A percentile compares a stretch with the other conserved stretches of the same genome.
phyloP scores from a whole-genome alignment of 2,797 vertebrate species.

The Thunnus albacares region DNA sequence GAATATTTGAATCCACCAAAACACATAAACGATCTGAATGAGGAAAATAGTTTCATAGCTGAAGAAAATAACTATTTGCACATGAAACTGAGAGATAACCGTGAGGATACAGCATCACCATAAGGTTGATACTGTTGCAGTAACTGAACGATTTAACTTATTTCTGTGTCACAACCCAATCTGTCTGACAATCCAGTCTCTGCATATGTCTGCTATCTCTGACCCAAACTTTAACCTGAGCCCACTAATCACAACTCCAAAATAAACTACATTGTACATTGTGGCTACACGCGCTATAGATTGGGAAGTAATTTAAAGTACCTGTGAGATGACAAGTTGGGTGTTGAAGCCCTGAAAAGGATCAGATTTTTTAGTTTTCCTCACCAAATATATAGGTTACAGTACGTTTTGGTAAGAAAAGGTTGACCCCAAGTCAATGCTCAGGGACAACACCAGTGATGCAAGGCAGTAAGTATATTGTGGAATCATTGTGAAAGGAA shows the following conservation, averaged over 20 bases:
- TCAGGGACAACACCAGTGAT: conserved; percentile 78
- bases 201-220: neutral
- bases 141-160: conserved; percentile 47
- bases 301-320: neutral
- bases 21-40: conserved; percentile 20
- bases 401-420: conserved; percentile 44
- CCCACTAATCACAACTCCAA: neutral
- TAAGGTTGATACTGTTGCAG: conserved; percentile 8
- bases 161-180: conserved; percentile 43
- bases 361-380: conserved; percentile 33
- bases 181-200: conserved; percentile 38
- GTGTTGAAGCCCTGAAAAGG: conserved; percentile 15
- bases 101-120: conserved; percentile 14
- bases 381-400: conserved; percentile 26
- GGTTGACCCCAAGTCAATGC: conserved; percentile 71
- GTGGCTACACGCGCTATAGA: conserved; percentile 29
- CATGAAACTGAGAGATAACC: conserved; percentile 29
- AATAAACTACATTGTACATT: neutral
- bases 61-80: conserved; percentile 50
- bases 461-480: conserved; percentile 47
- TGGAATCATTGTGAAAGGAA: conserved; percentile 16
- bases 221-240: conserved; percentile 15
- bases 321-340: neutral
- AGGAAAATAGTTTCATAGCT: conserved; percentile 32
- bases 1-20: conserved; percentile 45